Base-by-base conservation (phyloP, 2,113 vertebrate species). In the Grammomys dolichurus region DNA sequence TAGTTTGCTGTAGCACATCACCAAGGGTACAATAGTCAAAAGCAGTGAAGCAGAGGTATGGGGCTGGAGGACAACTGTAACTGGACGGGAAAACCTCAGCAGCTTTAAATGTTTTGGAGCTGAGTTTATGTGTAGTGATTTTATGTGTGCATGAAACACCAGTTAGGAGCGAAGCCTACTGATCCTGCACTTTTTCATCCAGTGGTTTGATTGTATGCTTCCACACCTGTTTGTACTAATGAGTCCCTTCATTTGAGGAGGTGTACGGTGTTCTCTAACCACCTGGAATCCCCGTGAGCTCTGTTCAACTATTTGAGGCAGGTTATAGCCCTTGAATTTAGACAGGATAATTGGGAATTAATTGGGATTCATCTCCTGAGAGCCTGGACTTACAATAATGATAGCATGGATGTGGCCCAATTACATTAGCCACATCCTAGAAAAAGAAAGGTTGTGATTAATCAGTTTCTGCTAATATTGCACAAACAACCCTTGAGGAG, bases 321-420 rank as follows among this genome's bases (percentile, higher is more conserved):
- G 80, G 56, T 63, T 84, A 84, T 63, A 84, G 80, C 80, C 80
- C 56, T 84, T 84, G n/a, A 84, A 60, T 84, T 84, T 84, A 60
- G 80, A 84, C 80, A 84, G 20, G 80, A 60, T 84, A 84, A 84
- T 84, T 84, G 56, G 56, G n/a, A 84, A 63, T 84, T 43, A 84
- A 84, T 84, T 84, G 81, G 81, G 56, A 84, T 28, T 17, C 56
- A 40, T 84, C 81, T 43, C 56, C 56, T 43, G 12, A 43, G 56
- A 10, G n/a, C 81, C n/a, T 63, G 56, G 81, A 63, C 81, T 63
- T 43, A 63, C 19, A 84, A 84, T 84, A 84, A 63, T 43, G 56
- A 84, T 43, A 84, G n/a, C 56, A 28, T 63, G 56, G 56, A 63
- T 84, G 24, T 43, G 81, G 81, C 24, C 56, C 56, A 40, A 82